Evolutionary conservation across 2,797 vertebrate genomes (phyloP).

Genomic region (Simalia tracyae): DNA sequence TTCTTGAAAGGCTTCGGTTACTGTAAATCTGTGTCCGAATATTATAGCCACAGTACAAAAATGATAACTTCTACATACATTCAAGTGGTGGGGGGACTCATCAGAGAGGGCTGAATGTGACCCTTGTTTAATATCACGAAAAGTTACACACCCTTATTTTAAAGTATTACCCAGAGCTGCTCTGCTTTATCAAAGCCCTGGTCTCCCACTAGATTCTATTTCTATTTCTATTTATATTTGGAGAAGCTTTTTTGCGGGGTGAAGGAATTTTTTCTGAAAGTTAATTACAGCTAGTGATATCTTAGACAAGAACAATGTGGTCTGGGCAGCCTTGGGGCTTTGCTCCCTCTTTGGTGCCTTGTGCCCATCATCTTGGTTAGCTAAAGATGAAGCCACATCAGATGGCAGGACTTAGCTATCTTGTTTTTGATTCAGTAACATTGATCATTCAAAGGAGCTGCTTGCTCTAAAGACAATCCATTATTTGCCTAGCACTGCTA

Average conservation of each 20-base stretch:
- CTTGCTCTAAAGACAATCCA: not conserved
- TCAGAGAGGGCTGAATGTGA: too few relatives aligned
- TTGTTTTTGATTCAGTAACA: not conserved
- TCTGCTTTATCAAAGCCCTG: too few relatives aligned
- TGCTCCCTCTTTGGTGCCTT: not conserved
- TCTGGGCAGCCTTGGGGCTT: not conserved
- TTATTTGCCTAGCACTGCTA: not conserved
- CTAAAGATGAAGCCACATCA: not conserved
- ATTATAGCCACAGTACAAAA: too few relatives aligned
- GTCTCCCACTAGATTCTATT: too few relatives aligned
- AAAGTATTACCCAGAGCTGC: too few relatives aligned
- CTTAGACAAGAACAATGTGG: not conserved
- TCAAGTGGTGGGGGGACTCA: too few relatives aligned
- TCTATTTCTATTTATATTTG: too few relatives aligned
- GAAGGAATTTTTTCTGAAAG: too few relatives aligned
- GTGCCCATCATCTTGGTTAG: not conserved
- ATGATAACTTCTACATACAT: too few relatives aligned
- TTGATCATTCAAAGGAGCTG: not conserved
- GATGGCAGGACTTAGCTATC: not conserved
- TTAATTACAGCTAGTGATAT: too few relatives aligned
- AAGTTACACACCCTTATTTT: too few relatives aligned
- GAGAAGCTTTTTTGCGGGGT: not conserved
- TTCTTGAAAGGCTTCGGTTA: not conserved
- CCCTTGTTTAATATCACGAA: too few relatives aligned
- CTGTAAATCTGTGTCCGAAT: not conserved